Evolutionary conservation across 1,140 invertebrate genomes (phyloP).

Genomic region (Alviniconcha marisindica): DNA sequence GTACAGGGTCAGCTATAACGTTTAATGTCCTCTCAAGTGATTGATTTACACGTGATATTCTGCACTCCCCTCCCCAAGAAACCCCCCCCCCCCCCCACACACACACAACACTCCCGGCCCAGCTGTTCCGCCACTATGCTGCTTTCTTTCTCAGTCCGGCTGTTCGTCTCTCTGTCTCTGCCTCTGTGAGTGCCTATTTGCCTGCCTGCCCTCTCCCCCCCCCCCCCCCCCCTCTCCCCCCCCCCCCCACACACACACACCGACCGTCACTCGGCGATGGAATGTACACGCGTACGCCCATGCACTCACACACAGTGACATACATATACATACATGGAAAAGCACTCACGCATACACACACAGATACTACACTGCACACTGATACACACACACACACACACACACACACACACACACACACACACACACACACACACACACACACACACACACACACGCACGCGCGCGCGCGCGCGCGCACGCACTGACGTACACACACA

Average conservation of each 20-base stretch:
- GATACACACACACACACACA: neutral
- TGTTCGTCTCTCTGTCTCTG: too few species aligned
- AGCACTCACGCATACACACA: neutral
- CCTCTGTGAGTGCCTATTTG: too few species aligned
- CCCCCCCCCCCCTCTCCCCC: too few species aligned
- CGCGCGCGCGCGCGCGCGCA: neutral
- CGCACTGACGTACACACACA: conserved; percentile 11
- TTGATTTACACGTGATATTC: too few species aligned
- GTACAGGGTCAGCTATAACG: too few species aligned
- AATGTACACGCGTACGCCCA: neutral
- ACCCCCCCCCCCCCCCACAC: too few species aligned
- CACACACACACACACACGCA: conserved; percentile 1
- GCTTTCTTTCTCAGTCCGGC: too few species aligned
- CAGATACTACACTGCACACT: neutral
- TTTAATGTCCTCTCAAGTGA: too few species aligned
- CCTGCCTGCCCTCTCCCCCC: too few species aligned
- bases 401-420: conserved; percentile 28
- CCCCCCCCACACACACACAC: neutral
- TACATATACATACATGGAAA: neutral
- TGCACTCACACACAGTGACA: neutral
- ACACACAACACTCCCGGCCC: too few species aligned
- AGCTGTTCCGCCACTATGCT: too few species aligned
- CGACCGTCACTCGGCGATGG: neutral
- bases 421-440: conserved; percentile 23
- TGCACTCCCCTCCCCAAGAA: too few species aligned